Evolutionary conservation across 2,113 vertebrate species (phyloP).

Genomic region (Illadopsis cleaveri): DNA sequence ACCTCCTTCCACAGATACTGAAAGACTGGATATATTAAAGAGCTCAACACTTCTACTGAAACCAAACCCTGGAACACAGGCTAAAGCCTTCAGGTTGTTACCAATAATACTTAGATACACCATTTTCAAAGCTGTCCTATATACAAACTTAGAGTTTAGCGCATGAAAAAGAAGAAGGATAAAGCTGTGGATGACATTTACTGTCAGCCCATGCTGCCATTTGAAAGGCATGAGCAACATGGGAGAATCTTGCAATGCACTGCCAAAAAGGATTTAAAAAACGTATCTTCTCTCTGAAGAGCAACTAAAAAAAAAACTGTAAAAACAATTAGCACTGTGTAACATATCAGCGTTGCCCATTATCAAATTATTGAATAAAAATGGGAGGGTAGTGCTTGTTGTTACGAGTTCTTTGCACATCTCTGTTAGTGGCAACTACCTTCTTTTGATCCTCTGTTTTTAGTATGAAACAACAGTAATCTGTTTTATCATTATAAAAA

Average conservation of each 20-base stretch:
- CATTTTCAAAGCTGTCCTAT: background rate
- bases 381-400: background rate
- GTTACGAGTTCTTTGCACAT: background rate
- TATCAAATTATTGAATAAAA: background rate
- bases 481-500: background rate
- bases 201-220: background rate
- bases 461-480: background rate
- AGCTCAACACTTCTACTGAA: background rate
- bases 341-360: background rate
- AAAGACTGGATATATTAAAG: background rate
- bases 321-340: background rate
- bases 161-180: background rate
- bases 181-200: background rate
- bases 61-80: background rate
- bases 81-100: background rate
- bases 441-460: background rate
- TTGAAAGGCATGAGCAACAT: background rate
- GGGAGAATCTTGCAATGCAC: background rate
- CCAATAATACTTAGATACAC: background rate
- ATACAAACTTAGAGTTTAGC: background rate
- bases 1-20: background rate
- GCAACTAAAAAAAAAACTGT: background rate
- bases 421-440: background rate
- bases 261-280: background rate
- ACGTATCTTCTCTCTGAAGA: background rate